Percentiles rank a stretch among this genome's conserved stretches.
These are phyloP conservation scores for Gasterosteus aculeatus DNA, from an alignment of 2,113 vertebrate species.

Conservation along the genomic window DNA sequence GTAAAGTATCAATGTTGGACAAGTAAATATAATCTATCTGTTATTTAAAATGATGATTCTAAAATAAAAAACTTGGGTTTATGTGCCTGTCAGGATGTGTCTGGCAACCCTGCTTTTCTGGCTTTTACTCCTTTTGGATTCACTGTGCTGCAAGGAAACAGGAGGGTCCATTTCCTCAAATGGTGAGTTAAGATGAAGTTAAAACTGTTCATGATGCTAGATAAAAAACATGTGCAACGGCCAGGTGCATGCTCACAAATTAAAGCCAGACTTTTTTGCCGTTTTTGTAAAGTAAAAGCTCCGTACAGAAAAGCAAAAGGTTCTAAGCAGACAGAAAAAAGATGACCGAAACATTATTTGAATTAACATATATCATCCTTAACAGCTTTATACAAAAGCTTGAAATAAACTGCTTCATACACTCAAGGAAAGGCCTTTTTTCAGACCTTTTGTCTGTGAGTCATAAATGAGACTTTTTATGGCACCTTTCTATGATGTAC, in stretches of 20 bases:
- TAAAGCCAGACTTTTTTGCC: neutral
- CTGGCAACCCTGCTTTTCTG: slow-evolving; percentile 93
- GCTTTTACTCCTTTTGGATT: slow-evolving; percentile 99
- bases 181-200: slow-evolving; percentile 84
- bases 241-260: neutral
- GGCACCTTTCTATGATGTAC: no score
- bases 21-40: neutral
- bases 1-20: neutral
- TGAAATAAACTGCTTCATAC: neutral
- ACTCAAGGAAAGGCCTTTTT: neutral
- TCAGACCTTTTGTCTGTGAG: no score
- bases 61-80: neutral
- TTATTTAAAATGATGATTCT: neutral
- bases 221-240: neutral
- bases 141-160: slow-evolving; percentile 96
- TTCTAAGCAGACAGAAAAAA: neutral
- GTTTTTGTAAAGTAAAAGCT: neutral
- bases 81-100: slow-evolving; percentile 88
- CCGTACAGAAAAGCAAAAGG: neutral
- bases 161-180: slow-evolving; percentile 94
- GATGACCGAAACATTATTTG: neutral
- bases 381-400: slow-evolving; percentile 4
- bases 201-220: neutral
- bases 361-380: neutral
- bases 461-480: no score